These are phyloP conservation scores for Leiothrix lutea DNA, from an alignment of 2,113 vertebrate species.

Conservation along the genomic window DNA sequence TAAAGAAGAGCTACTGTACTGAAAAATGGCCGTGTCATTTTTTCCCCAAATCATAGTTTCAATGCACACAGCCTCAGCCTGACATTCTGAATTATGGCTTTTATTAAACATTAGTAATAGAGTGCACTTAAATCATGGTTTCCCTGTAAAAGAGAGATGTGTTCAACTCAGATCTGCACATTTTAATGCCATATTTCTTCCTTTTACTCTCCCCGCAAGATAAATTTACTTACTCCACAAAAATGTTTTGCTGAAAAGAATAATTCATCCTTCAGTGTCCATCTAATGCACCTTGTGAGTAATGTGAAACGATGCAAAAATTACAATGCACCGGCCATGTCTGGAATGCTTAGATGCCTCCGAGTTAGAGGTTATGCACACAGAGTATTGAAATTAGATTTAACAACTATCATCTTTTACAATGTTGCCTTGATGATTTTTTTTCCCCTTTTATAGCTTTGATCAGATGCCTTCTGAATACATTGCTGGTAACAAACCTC, in stretches of 20 bases:
- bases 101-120: slow-evolving; percentile 76
- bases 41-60: slow-evolving; percentile 55
- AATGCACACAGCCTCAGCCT: slow-evolving; percentile 64
- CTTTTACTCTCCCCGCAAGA: slow-evolving; percentile 57
- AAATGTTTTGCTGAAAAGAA: slow-evolving; percentile 69
- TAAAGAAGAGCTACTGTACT: slow-evolving; percentile 60
- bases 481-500: neutral
- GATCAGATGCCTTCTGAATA: slow-evolving; percentile 56
- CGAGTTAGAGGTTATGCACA: slow-evolving; percentile 67
- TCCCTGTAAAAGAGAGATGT: slow-evolving; percentile 69
- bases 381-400: slow-evolving; percentile 61
- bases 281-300: slow-evolving; percentile 41
- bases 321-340: slow-evolving; percentile 25
- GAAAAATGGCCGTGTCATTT: slow-evolving; percentile 33
- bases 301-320: slow-evolving; percentile 50
- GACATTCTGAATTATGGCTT: slow-evolving; percentile 73
- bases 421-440: slow-evolving; percentile 56
- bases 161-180: slow-evolving; percentile 53
- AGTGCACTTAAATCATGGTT: slow-evolving; percentile 72
- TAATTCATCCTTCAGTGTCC: slow-evolving; percentile 61
- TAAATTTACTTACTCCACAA: slow-evolving; percentile 65
- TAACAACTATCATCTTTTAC: slow-evolving; percentile 67
- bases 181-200: slow-evolving; percentile 66
- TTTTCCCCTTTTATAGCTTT: slow-evolving; percentile 21
- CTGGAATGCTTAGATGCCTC: slow-evolving; percentile 39